These are phyloP conservation scores for Nasalis larvatus DNA, from an alignment of 2,113 vertebrate genomes.

Conservation along the genomic window DNA sequence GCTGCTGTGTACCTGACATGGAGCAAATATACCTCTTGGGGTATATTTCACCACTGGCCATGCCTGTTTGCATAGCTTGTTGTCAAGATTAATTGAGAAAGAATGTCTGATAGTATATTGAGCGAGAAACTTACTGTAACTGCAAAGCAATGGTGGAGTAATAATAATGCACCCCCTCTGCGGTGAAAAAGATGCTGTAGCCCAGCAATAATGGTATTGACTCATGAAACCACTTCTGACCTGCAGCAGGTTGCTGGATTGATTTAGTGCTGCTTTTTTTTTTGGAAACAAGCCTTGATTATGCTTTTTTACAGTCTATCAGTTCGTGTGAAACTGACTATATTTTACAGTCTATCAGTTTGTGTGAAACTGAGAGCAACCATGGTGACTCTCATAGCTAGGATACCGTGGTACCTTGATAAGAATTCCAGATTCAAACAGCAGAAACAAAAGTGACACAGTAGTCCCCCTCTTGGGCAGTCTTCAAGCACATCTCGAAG, in stretches of 20 bases:
- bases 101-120: background rate
- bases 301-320: background rate
- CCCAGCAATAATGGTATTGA: background rate
- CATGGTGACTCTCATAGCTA: background rate
- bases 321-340: background rate
- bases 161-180: background rate
- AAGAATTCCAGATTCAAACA: constrained; percentile 25
- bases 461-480: background rate
- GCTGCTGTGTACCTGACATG: background rate
- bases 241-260: background rate
- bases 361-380: constrained; percentile 16
- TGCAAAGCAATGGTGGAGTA: background rate
- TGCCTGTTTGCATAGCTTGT: background rate
- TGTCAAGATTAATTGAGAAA: background rate
- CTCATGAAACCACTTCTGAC: background rate
- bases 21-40: background rate
- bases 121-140: background rate
- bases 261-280: background rate
- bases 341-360: background rate
- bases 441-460: background rate
- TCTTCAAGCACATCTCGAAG: background rate
- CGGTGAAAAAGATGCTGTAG: background rate
- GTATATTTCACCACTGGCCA: background rate
- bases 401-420: background rate
- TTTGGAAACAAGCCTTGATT: background rate